Conservation (phyloP, 35 echinoderm and acorn worm genomes). For the Hemicentrotus pulcherrimus region DNA sequence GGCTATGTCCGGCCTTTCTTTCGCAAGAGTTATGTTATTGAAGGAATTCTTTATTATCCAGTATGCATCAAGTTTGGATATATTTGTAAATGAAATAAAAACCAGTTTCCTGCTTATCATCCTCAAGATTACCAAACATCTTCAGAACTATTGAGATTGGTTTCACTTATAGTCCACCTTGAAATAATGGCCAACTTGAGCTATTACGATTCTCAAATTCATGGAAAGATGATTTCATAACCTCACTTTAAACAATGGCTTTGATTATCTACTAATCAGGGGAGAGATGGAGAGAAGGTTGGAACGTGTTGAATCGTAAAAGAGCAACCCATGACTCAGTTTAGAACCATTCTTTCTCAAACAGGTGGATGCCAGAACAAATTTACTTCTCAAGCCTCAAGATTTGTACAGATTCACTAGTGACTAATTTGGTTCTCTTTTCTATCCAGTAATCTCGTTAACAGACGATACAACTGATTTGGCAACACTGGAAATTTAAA, state of each 20-base stretch:
- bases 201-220: neutral
- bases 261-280: neutral
- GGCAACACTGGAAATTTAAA: conserved; percentile 4
- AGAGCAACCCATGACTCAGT: neutral
- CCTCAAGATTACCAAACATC: no score
- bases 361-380: conserved; percentile 27
- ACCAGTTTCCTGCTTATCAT: no score
- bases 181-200: neutral
- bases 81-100: no score
- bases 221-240: neutral
- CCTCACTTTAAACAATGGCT: neutral
- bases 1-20: no score
- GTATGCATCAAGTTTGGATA: no score
- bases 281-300: neutral
- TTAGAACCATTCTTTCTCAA: neutral
- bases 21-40: no score
- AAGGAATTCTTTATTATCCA: no score
- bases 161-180: no score
- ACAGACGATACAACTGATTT: conserved; percentile 12
- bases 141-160: no score
- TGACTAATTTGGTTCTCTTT: conserved; percentile 8
- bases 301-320: neutral
- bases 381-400: conserved; percentile 14
- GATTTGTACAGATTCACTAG: neutral
- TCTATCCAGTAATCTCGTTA: neutral